A percentile compares a stretch with the other conserved stretches of the same genome.
These are phyloP conservation scores for Acanthopleura granulata DNA, from an alignment of 2,888 invertebrate species.

Conservation along the genomic window DNA sequence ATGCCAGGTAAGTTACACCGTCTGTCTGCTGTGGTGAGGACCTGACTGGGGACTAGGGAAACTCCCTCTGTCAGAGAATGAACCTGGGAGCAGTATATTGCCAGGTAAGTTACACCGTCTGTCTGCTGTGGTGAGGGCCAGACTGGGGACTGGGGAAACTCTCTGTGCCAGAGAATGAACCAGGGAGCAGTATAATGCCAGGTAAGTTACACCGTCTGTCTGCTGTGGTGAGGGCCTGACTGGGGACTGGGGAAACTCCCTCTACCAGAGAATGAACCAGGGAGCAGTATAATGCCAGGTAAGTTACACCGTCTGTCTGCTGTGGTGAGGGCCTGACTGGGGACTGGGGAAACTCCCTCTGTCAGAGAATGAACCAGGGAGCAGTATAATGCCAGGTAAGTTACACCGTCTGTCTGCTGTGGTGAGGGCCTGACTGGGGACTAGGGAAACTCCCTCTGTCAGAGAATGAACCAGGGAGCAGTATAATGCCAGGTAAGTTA, in stretches of 20 bases:
- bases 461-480: constrained; percentile 98
- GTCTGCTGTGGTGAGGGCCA: constrained; percentile 94
- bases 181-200: constrained; percentile 99
- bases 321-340: constrained; percentile 96
- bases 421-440: constrained; percentile 96
- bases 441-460: constrained; percentile 93
- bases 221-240: constrained; percentile 95
- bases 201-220: constrained; percentile 77
- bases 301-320: constrained; percentile 75
- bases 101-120: constrained; percentile 79
- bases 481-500: constrained; percentile 94
- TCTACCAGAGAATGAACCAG: constrained; percentile 98
- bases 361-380: constrained; percentile 99
- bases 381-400: constrained; percentile 98
- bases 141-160: constrained; percentile 96
- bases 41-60: constrained; percentile 97
- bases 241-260: constrained; percentile 94
- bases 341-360: constrained; percentile 93
- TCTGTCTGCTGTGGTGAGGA: constrained; percentile 90
- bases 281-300: constrained; percentile 99
- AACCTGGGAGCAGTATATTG: constrained; percentile 99
- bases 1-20: constrained; percentile 85
- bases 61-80: constrained; percentile 94
- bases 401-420: constrained; percentile 79
- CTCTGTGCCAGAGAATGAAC: constrained; percentile 96